A percentile compares a stretch with the other conserved stretches of the same genome.
These are phyloP conservation scores for Drosophila tani DNA, from an alignment of 1,140 invertebrate genomes.

Conservation along the genomic window DNA sequence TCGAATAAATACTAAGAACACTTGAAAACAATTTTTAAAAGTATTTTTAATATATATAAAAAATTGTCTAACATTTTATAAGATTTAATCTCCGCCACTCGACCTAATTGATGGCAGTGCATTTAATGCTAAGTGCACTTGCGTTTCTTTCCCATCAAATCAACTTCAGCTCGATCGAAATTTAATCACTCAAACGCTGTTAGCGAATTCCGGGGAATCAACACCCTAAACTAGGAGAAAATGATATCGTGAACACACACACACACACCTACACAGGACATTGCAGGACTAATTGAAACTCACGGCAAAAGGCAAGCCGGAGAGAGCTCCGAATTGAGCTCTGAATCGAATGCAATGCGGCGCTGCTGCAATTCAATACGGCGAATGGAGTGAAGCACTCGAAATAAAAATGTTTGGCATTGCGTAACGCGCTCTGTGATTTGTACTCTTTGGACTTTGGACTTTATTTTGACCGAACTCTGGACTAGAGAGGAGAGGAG, in stretches of 20 bases:
- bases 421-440: constrained; percentile 38
- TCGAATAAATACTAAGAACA: no score
- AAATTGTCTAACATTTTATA: background rate
- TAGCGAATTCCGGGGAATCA: constrained; percentile 18
- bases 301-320: constrained; percentile 24
- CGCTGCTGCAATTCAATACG: constrained; percentile 33
- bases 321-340: constrained; percentile 8
- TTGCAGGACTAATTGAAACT: constrained; percentile 31
- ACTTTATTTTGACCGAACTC: constrained; percentile 2
- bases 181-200: constrained; percentile 14
- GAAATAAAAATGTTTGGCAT: constrained; percentile 58
- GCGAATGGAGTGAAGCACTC: constrained; percentile 21
- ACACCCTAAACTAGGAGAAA: constrained; percentile 21
- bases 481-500: background rate
- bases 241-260: constrained; percentile 21
- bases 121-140: constrained; percentile 1
- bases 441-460: constrained; percentile 24
- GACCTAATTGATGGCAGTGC: background rate
- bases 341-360: constrained; percentile 23
- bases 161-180: constrained; percentile 11
- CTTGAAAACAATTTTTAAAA: background rate
- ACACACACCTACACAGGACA: background rate
- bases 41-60: no score
- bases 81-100: background rate
- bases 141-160: constrained; percentile 1